These are phyloP conservation scores for Siphlonurus alternatus DNA, from an alignment of 2,888 invertebrate species.

Conservation along the genomic window DNA sequence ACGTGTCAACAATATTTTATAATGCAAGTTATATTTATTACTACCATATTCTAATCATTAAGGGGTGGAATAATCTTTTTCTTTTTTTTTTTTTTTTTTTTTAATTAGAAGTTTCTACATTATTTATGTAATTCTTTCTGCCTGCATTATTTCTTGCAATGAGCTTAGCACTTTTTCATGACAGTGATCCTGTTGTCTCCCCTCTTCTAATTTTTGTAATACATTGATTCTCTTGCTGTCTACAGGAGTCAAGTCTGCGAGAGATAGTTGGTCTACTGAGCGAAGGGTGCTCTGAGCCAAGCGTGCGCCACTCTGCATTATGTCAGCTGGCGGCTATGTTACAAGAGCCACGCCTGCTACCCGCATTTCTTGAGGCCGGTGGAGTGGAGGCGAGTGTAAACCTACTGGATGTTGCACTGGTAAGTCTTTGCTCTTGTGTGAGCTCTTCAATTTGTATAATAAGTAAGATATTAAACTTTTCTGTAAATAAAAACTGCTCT, in stretches of 20 bases:
- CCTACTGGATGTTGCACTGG: neutral
- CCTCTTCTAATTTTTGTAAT: too few species aligned
- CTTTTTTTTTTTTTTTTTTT: too few species aligned
- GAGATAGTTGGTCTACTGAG: neutral
- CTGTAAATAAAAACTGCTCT: neutral
- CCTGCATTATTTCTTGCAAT: too few species aligned
- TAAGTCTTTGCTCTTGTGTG: neutral
- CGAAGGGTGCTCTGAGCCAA: neutral
- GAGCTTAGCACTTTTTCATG: too few species aligned
- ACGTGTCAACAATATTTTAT: neutral
- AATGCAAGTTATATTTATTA: neutral
- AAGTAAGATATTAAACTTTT: too few species aligned
- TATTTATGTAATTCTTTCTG: too few species aligned
- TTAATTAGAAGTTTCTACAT: neutral
- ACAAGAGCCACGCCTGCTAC: neutral
- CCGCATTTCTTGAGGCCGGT: neutral
- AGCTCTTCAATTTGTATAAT: too few species aligned
- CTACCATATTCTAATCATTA: too few species aligned
- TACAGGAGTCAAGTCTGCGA: neutral
- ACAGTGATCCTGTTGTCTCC: too few species aligned
- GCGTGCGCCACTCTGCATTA: neutral
- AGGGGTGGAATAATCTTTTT: too few species aligned
- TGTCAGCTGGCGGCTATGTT: neutral
- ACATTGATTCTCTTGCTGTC: too few species aligned
- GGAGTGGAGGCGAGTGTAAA: neutral